Evolutionary conservation across 2,888 invertebrate genomes (phyloP).

Genomic region (Glyphotaelius pellucidus): DNA sequence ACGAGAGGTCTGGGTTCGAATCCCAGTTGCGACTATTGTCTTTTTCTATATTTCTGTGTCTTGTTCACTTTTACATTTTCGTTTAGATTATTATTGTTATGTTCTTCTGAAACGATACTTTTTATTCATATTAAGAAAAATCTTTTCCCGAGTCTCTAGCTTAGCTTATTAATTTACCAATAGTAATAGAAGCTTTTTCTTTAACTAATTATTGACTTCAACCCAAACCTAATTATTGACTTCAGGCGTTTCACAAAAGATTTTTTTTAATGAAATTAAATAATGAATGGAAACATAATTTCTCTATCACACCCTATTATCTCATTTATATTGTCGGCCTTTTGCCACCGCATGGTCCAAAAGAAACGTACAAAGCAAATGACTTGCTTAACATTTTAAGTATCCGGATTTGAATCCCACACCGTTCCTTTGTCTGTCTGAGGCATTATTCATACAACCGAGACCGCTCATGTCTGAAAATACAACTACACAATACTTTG

Average conservation of each 20-base stretch:
- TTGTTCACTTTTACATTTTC: no score
- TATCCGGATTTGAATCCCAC: background rate
- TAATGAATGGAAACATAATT: background rate
- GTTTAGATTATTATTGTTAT: no score
- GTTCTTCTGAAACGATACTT: no score
- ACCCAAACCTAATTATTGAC: background rate
- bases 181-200: background rate
- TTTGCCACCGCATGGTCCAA: background rate
- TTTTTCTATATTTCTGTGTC: no score
- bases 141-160: no score
- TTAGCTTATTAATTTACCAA: background rate
- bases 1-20: no score
- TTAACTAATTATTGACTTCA: background rate
- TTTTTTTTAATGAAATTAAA: background rate
- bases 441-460: conserved; percentile 60
- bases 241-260: background rate
- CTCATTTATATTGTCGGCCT: background rate
- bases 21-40: no score
- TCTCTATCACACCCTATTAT: background rate
- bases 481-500: background rate
- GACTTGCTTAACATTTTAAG: background rate
- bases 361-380: background rate
- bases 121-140: no score
- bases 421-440: conserved; percentile 6
- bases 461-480: conserved; percentile 51